Evolutionary conservation across 2,113 vertebrate species (phyloP), one percentile per base, ranked within the genome.

Genomic region (Mixornis gularis): DNA sequence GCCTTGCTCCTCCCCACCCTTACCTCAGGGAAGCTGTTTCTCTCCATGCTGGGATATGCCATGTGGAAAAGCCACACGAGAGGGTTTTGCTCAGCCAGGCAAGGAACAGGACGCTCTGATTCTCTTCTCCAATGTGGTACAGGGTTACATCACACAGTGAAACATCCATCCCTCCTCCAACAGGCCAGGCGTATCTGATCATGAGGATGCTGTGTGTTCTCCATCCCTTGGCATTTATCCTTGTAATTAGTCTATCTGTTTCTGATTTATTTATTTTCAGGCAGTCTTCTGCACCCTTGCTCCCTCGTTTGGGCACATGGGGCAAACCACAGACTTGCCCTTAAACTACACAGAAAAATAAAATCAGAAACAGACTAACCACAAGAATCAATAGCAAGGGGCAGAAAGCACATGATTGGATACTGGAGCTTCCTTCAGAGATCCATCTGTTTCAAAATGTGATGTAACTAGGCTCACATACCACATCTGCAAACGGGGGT

Each of bases 301-400:
- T 94, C 69, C 73, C 78, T 95, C 3, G 0, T 60, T 94, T 79
- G 89, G 92, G 91, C 49, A 73, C 89, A 78, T 91, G 71, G 92
- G 71, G 89, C 92, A 94, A 92, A 92, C 92, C 92, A 96, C 95
- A 96, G 79, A 85, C 81, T 95, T 96, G 82, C 95, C 92, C 92
- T 96, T 68, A 93, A 95, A 92, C 92, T 93, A 85, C 82, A 63
- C 27, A 94, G 87, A 86, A 63, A 91, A 95, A 87, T 64, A 95
- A 95, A 96, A 96, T 96, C 95, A 96, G 89, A 96, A 96, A 93
- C 95, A 96, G 95, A 93, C 87, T 92, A 92, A 96, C 95, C 94
- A 90, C 89, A 93, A 89, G 79, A 93, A 89, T 92, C 92, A 94
- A 94, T 91, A 93, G 74, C 91, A 64, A 93, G 74, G 63, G 60